These are phyloP conservation scores for Acleris sparsana DNA, from an alignment of 2,888 invertebrate species.

Conservation along the genomic window DNA sequence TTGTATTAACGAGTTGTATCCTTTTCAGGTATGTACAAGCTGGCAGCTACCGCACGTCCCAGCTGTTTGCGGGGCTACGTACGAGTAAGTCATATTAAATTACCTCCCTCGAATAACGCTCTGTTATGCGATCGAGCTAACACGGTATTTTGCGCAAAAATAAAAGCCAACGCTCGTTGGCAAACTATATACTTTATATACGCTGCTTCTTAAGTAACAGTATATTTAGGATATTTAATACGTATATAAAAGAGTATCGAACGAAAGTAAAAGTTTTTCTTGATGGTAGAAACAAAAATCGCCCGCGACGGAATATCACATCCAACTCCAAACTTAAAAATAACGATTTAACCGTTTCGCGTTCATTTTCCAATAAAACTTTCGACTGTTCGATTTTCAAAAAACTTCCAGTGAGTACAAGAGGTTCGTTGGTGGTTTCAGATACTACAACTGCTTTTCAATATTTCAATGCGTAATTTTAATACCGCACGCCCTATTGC, in stretches of 20 bases:
- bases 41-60: neutral
- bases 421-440: too few relatives aligned
- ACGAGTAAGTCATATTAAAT: slow-evolving; percentile 20
- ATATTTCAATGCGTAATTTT: too few relatives aligned
- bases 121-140: slow-evolving; percentile 1
- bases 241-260: too few relatives aligned
- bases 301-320: too few relatives aligned
- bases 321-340: too few relatives aligned
- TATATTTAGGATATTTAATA: neutral
- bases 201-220: neutral
- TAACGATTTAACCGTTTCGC: too few relatives aligned
- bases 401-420: too few relatives aligned
- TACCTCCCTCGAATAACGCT: neutral
- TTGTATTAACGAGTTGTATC: slow-evolving; percentile 1
- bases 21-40: slow-evolving; percentile 29
- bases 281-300: too few relatives aligned
- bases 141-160: slow-evolving; percentile 14
- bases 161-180: slow-evolving; percentile 7
- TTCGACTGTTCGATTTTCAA: too few relatives aligned
- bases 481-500: neutral
- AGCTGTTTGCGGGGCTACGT: neutral
- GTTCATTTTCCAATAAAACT: too few relatives aligned
- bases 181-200: slow-evolving; percentile 4
- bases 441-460: too few relatives aligned
- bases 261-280: too few relatives aligned